phyloP scores from a whole-genome alignment of 2,888 invertebrate species.

The Achlya flavicornis region DNA sequence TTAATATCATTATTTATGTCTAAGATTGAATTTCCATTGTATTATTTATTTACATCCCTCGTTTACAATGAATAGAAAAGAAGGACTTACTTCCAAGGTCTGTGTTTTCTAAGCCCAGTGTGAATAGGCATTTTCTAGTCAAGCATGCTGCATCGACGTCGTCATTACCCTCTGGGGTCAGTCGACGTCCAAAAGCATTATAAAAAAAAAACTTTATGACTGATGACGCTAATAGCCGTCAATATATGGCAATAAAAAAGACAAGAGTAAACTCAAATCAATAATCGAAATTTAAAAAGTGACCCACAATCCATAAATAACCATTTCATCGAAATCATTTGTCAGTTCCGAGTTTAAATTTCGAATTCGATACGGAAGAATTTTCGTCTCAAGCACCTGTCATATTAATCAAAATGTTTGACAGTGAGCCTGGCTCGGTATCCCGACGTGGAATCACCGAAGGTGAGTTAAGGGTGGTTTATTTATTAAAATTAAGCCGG shows the following conservation, averaged over 20 bases:
- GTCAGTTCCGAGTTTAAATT: constrained; percentile 43
- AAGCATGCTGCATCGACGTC: too few relatives aligned
- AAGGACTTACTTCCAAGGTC: too few relatives aligned
- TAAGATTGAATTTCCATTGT: too few relatives aligned
- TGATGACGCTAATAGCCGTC: too few relatives aligned
- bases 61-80: too few relatives aligned
- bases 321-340: constrained; percentile 44
- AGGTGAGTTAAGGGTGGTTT: constrained; percentile 55
- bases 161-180: too few relatives aligned
- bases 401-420: constrained; percentile 49
- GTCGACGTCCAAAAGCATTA: too few relatives aligned
- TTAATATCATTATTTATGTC: too few relatives aligned
- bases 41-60: too few relatives aligned
- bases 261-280: neutral
- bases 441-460: constrained; percentile 14
- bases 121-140: too few relatives aligned
- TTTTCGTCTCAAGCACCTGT: constrained; percentile 25
- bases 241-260: neutral
- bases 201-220: too few relatives aligned
- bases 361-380: constrained; percentile 20
- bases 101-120: too few relatives aligned
- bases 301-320: constrained; percentile 2
- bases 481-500: constrained; percentile 59
- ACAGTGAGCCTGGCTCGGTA: constrained; percentile 42
- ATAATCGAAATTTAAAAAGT: neutral